Evolutionary conservation across 2,888 invertebrate genomes (phyloP).

Genomic region (Eupithecia tripunctaria): DNA sequence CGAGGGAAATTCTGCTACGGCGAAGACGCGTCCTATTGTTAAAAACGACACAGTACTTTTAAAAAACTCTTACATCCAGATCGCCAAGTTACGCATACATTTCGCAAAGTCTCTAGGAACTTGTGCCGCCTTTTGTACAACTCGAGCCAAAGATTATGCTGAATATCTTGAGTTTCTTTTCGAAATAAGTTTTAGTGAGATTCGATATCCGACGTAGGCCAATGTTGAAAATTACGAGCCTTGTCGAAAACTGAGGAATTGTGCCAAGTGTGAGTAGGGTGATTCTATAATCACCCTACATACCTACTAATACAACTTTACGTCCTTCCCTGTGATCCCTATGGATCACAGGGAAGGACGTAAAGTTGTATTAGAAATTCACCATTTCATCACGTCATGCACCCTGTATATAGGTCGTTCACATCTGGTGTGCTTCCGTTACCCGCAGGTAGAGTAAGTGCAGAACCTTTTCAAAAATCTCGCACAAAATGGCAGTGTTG

Average conservation of each 20-base stretch:
- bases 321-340: too few species aligned
- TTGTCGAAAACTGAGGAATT: not conserved
- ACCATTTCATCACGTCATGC: not conserved
- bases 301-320: too few species aligned
- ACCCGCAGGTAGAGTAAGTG: slow-evolving; percentile 8
- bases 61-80: slow-evolving; percentile 40
- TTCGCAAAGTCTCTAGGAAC: slow-evolving; percentile 22
- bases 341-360: not conserved
- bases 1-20: slow-evolving; percentile 56
- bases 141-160: slow-evolving; percentile 23
- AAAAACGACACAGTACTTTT: slow-evolving; percentile 50
- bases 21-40: slow-evolving; percentile 57
- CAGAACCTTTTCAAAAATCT: slow-evolving; percentile 12
- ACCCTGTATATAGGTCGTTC: not conserved
- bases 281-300: too few species aligned
- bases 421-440: slow-evolving; percentile 2
- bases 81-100: slow-evolving; percentile 29
- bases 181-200: not conserved
- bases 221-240: not conserved
- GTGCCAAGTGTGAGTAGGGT: not conserved
- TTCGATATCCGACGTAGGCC: not conserved
- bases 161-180: not conserved
- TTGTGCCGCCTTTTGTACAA: slow-evolving; percentile 22
- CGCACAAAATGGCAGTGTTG: slow-evolving; percentile 12
- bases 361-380: not conserved